Percentiles rank a stretch among this genome's conserved stretches.
These are phyloP conservation scores for Agrotis puta DNA, from an alignment of 2,888 invertebrate species.

Conservation along the genomic window DNA sequence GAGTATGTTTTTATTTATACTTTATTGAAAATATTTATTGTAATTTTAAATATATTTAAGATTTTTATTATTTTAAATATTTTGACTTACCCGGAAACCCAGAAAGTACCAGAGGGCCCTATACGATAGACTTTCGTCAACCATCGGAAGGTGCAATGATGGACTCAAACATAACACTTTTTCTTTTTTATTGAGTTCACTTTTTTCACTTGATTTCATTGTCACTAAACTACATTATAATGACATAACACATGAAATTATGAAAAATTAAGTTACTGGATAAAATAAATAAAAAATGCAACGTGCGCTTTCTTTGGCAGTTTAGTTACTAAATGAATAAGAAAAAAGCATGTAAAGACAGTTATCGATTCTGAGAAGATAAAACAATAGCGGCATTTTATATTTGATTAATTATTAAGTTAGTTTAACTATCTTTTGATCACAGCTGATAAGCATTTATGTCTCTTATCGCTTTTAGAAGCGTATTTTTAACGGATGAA, in stretches of 20 bases:
- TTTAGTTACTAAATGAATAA: constrained; percentile 48
- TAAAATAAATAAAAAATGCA: background rate
- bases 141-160: constrained; percentile 28
- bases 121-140: constrained; percentile 39
- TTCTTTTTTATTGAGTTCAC: constrained; percentile 21
- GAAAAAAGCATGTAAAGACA: constrained; percentile 28
- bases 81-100: constrained; percentile 45
- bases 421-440: constrained; percentile 64
- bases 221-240: constrained; percentile 22
- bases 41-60: too few relatives aligned
- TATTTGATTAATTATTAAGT: constrained; percentile 50
- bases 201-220: constrained; percentile 42
- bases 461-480: constrained; percentile 36
- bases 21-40: too few relatives aligned
- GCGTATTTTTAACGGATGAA: background rate
- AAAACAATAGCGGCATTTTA: constrained; percentile 55
- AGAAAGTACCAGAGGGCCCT: constrained; percentile 50
- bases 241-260: background rate
- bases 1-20: background rate
- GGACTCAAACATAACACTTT: constrained; percentile 40
- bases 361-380: constrained; percentile 57
- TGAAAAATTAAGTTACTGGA: background rate
- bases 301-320: background rate
- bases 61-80: background rate
- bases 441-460: constrained; percentile 58